Conservation (phyloP, 23 tunicate species). For the Phallusia fumigata region DNA sequence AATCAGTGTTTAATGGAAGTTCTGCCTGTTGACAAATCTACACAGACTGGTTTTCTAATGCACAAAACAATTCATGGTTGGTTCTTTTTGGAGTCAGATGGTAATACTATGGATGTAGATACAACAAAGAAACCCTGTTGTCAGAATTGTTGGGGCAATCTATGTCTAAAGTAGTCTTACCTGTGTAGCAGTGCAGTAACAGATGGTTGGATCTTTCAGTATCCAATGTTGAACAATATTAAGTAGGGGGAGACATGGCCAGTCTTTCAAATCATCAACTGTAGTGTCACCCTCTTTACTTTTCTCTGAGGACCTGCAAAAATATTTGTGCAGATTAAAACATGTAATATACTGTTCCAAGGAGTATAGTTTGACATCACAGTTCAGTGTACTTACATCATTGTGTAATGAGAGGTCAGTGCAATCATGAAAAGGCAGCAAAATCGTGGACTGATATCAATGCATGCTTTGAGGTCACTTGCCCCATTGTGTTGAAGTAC, state of each 20-base stretch:
- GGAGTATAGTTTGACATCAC: too few species aligned
- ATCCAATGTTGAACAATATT: slow-evolving; percentile 81
- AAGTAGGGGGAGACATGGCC: slow-evolving; percentile 48
- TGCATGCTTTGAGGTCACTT: slow-evolving; percentile 35
- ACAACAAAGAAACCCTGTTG: too few species aligned
- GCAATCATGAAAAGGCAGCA: slow-evolving; percentile 68
- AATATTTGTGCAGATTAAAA: not conserved
- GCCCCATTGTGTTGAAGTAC: slow-evolving; percentile 41
- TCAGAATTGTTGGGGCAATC: too few species aligned
- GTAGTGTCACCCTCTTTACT: not conserved
- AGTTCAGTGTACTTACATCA: slow-evolving; percentile 46
- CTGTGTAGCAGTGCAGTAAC: slow-evolving; percentile 65
- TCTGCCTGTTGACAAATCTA: too few species aligned
- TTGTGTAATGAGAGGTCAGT: slow-evolving; percentile 57
- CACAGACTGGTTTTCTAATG: too few species aligned
- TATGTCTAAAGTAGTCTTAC: slow-evolving; percentile 12
- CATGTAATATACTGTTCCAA: too few species aligned
- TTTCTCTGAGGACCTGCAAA: not conserved
- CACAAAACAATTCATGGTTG: too few species aligned
- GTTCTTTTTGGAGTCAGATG: too few species aligned
- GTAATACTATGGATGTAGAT: too few species aligned
- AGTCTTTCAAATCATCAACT: not conserved
- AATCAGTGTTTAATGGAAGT: too few species aligned
- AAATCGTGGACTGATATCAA: slow-evolving; percentile 51
- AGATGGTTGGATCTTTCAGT: slow-evolving; percentile 46